Conservation (phyloP, 1,140 invertebrate species). For the Microplitis mediator region DNA sequence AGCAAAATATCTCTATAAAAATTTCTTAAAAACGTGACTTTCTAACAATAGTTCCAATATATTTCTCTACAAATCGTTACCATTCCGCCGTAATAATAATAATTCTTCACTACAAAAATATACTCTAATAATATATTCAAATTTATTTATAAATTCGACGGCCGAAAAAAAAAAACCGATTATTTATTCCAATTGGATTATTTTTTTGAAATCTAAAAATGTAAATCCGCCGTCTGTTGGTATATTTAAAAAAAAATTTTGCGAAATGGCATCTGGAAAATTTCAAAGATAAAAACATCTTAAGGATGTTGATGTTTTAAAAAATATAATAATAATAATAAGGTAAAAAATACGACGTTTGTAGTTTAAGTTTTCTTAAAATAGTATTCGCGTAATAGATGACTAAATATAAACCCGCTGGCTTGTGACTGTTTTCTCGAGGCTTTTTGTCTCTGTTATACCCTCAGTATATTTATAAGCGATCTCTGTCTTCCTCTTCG, state of each 20-base stretch:
- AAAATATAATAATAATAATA: not conserved
- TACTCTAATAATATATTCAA: too few species aligned
- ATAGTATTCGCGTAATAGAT: slow-evolving; percentile 57
- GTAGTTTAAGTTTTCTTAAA: slow-evolving; percentile 55
- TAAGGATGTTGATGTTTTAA: not conserved
- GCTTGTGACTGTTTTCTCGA: not conserved
- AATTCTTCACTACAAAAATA: too few species aligned
- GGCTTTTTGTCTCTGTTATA: not conserved
- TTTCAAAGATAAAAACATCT: not conserved
- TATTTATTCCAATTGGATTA: too few species aligned
- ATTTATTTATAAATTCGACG: too few species aligned
- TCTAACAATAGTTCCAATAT: too few species aligned
- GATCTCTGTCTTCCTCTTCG: not conserved
- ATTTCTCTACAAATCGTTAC: too few species aligned
- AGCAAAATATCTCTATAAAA: too few species aligned
- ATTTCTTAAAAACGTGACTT: too few species aligned
- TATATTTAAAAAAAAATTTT: not conserved
- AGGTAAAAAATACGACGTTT: not conserved
- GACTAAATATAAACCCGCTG: slow-evolving; percentile 52
- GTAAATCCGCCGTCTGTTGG: too few species aligned
- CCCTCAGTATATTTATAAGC: slow-evolving; percentile 16
- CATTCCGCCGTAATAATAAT: too few species aligned
- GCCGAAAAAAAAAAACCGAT: too few species aligned
- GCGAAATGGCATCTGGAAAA: not conserved
- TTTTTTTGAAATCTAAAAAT: too few species aligned